These are phyloP conservation scores for Microtus oregoni DNA, from an alignment of 2,113 vertebrate genomes.

Conservation along the genomic window DNA sequence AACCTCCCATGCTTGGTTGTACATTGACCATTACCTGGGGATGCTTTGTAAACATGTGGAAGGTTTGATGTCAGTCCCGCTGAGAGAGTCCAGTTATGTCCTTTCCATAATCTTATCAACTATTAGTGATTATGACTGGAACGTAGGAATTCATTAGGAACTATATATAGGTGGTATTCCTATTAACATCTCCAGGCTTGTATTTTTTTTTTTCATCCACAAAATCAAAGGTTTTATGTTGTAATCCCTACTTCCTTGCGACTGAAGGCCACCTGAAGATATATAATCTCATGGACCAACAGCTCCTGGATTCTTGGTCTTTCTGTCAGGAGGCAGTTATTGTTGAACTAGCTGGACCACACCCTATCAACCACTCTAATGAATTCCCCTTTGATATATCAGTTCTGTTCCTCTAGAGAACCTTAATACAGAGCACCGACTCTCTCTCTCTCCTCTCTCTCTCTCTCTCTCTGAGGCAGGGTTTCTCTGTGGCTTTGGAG, in stretches of 20 bases:
- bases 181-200: background rate
- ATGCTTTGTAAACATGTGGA: background rate
- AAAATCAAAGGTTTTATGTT: conserved; percentile 8
- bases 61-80: background rate
- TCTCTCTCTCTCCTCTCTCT: background rate
- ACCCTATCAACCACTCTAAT: background rate
- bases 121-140: background rate
- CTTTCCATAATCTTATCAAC: background rate
- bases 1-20: background rate
- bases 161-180: background rate
- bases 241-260: background rate
- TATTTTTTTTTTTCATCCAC: background rate
- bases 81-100: conserved; percentile 18
- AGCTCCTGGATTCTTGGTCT: background rate
- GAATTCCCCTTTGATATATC: background rate
- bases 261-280: background rate
- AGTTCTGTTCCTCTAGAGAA: background rate
- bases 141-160: conserved; percentile 19
- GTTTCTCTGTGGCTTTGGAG: too few species aligned
- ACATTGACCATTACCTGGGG: background rate
- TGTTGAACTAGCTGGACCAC: background rate
- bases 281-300: background rate
- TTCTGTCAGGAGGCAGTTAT: background rate
- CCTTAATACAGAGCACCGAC: background rate
- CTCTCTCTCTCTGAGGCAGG: too few species aligned